Base-by-base conservation (phyloP, 2,888 invertebrate species). In the Camponotus fellah region DNA sequence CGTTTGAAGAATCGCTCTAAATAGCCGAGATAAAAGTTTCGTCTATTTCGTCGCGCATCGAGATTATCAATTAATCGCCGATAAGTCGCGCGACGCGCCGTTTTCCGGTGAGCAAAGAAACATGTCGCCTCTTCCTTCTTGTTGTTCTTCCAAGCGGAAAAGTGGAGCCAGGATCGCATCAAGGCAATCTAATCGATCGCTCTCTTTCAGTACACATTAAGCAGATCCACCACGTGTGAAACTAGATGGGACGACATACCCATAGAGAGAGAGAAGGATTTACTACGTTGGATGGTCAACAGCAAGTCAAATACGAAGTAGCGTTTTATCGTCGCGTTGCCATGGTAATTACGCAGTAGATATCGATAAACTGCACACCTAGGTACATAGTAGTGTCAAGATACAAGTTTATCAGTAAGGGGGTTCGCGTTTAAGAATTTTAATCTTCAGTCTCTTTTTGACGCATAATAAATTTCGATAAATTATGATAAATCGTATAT, bases 281-380 rank as follows among this genome's bases (percentile, higher is more conserved):
- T 53, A 17, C 62, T 34, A 32, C 58, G 76, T n/a, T 26, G 75
- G 46, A 26, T 68, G 68, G 76, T 92, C 85, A 91, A 92, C 91
- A 88, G 88, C 83, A 89, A 92, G 88, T 89, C 92, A 91, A 92
- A 93, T 82, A 92, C 83, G 86, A 26, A 90, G 91, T 91, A 89
- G 87, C 87, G 83, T 62, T 87, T 93, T 93, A 92, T 93, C 92
- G 86, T 88, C 32, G 77, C 87, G 91, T 93, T 92, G 89, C 93
- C 91, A 91, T 93, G 91, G 91, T 92, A 92, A 93, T 93, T 93
- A 92, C 69, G 85, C 81, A 86, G 84, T 66, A 71, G 85, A 87
- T 88, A 91, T 49, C 87, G 88, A 88, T 89, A 91, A 88, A 89
- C 74, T 79, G 72, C 85, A 85, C 85, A 84, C 69, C 86, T 81